Evolutionary conservation across 2,888 invertebrate genomes (phyloP).

Genomic region (Ariolimax columbianus): DNA sequence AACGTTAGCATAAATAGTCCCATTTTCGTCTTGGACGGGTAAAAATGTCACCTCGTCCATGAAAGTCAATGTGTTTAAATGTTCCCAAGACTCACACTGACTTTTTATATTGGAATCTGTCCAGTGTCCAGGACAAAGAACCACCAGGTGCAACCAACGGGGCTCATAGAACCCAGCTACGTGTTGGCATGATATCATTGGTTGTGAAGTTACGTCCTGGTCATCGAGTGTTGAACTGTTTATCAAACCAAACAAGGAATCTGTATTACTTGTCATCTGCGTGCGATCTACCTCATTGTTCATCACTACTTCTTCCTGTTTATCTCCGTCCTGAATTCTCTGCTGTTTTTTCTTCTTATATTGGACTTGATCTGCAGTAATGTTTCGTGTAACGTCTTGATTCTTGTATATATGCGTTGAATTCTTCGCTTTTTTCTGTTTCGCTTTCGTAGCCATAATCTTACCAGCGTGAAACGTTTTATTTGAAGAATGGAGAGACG

Average conservation of each 20-base stretch:
- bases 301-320: background rate
- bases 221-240: background rate
- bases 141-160: conserved; percentile 61
- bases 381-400: background rate
- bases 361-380: background rate
- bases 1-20: conserved; percentile 67
- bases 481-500: background rate
- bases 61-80: conserved; percentile 41
- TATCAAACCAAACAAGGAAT: too few relatives aligned
- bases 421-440: background rate
- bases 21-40: conserved; percentile 65
- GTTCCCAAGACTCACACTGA: conserved; percentile 56
- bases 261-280: too few relatives aligned
- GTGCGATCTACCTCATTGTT: background rate
- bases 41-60: conserved; percentile 59
- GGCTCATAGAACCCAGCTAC: conserved; percentile 54
- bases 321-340: background rate
- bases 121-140: conserved; percentile 57
- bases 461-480: background rate
- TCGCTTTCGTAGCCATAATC: background rate
- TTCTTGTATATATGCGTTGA: background rate
- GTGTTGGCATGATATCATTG: conserved; percentile 46
- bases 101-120: conserved; percentile 43
- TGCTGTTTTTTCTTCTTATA: background rate
- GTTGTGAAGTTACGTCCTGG: background rate